Conservation (phyloP, 2,797 vertebrate genomes). For the Apogon talboti region DNA sequence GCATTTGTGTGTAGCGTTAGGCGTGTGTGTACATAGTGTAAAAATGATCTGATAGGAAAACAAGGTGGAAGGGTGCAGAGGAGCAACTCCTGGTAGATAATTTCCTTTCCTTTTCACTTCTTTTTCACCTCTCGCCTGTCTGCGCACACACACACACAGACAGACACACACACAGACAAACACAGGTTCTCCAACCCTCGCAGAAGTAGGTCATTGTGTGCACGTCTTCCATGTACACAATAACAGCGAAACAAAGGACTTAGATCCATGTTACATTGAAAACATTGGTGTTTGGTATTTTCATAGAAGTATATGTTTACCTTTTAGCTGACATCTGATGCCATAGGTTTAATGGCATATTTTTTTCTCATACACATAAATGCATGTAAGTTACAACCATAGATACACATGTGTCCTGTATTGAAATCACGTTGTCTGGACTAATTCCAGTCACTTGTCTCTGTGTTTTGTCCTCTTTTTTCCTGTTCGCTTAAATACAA, state of each 20-base stretch:
- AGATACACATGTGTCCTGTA: slow-evolving; percentile 26
- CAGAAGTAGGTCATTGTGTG: slow-evolving; percentile 11
- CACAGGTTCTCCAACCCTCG: neutral
- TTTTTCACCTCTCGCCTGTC: slow-evolving; percentile 7
- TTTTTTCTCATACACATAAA: neutral
- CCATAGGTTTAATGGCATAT: slow-evolving; percentile 8
- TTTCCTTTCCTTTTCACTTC: slow-evolving; percentile 6
- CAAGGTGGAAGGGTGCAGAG: slow-evolving; percentile 6
- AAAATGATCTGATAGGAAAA: slow-evolving; percentile 31
- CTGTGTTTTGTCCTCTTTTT: neutral
- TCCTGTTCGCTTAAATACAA: neutral
- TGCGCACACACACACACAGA: neutral
- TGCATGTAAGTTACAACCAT: neutral
- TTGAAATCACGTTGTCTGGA: slow-evolving; percentile 12
- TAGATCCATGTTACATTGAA: slow-evolving; percentile 5
- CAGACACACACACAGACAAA: neutral
- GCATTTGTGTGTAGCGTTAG: slow-evolving; percentile 3
- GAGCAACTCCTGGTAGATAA: neutral
- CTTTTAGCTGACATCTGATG: slow-evolving; percentile 10
- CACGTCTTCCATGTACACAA: neutral
- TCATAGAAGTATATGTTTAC: neutral
- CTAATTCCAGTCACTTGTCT: slow-evolving; percentile 12
- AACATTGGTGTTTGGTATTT: neutral
- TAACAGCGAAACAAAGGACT: slow-evolving; percentile 7
- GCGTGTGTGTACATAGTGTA: neutral